Evolutionary conservation across 2,888 invertebrate species (phyloP), one percentile per base, ranked within the genome.

Genomic region (Xanthia icteritia): DNA sequence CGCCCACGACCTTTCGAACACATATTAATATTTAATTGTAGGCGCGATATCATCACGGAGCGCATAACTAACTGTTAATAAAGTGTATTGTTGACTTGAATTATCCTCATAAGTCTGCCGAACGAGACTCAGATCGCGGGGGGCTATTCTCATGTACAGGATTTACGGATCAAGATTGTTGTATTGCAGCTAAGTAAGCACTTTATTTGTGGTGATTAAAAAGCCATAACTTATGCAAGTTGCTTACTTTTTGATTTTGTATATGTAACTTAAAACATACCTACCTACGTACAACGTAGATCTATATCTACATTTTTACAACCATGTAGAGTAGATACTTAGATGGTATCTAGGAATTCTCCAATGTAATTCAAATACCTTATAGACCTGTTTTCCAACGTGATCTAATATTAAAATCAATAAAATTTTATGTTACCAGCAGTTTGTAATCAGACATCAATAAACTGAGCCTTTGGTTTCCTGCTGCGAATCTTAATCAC

Each of bases 11-110:
- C 92, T 92, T 91, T 93, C 93, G 91, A 94, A 93, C 94, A 92
- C 94, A 91, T 94, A 96, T 96, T 96, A 95, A 95, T 95, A 96
- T 96, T 96, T 96, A 96, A 96, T 96, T 96, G 95, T 96, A 94
- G 94, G 93, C 92, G 93, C 93, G 96, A 96, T 96, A 96, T 95
- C 94, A 96, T 95, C 95, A 94, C 92, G 92, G 89, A 86, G 87
- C 88, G 92, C 94, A 94, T 96, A 95, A 95, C 93, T 95, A 95
- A 96, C 95, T 94, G 94, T 95, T 96, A 95, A 96, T 96, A 96
- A 95, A 95, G 92, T 94, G 94, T 95, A 95, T 95, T 95, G 96
- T 95, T 95, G 96, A 96, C 96, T 94, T 95, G 96, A 95, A 95
- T 95, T 96, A 96, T 95, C 92, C 94, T 91, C 93, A 92, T 94